Evolutionary conservation across 2,888 invertebrate species (phyloP), one percentile per base, ranked within the genome.

Genomic region (Dexiosoma caninum): DNA sequence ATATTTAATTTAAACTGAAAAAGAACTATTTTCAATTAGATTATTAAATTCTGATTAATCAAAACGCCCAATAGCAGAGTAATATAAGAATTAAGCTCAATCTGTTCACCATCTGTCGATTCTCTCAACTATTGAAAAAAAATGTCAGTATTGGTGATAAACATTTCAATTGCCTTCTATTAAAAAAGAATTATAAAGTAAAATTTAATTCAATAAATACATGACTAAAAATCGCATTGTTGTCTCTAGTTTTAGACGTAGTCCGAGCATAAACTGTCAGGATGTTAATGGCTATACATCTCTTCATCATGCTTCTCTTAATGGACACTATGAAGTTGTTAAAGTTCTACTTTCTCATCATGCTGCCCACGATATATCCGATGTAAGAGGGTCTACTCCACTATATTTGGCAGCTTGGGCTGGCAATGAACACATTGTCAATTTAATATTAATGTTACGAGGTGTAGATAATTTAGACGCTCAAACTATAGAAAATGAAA

Each of bases 361-460:
- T 76, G 98, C 97, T 14, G 95, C 95, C 60, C 94, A 96, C 82
- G 96, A 97, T 90, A 93, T 96, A 74, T 93, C 95, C 83, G 98
- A 98, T 91, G 93, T 94, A 85, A 95, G 96, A 88, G 98, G 98
- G n/a, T 97, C 97, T 70, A 96, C 96, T 46, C 96, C 98, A 42
- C 93, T 98, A 81, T 97, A 98, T 91, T 92, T 98, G 88, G 97
- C 98, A 67, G 96, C 98, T 69, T 98, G 97, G 97, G 96, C 96
- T 71, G 98, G 98, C 35, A 95, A 97, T 90, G 93, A 94, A 42
- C 95, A 96, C 82, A 95, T 97, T 84, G 97, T 97, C 81, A 92
- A 94, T 84, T 92, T 96, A 90, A 92, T 98, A 83, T 92, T 98
- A 69, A 94, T 93, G 69, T 94, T 94, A 83, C 95, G 94, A 66